Conservation (phyloP, 1,140 invertebrate species). For the Lerema accius region DNA sequence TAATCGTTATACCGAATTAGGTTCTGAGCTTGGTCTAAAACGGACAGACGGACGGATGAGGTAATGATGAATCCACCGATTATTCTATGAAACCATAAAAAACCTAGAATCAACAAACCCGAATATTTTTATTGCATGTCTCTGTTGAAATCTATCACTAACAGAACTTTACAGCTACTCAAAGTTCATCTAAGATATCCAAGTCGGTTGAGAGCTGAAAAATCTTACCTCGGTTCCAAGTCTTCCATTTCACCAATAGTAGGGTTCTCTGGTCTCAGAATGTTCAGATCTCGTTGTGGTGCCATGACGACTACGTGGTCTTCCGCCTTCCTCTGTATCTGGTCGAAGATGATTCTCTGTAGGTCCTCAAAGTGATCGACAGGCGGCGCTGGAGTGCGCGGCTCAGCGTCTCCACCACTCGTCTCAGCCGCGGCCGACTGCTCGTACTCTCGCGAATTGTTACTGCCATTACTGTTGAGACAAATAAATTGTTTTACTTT, state of each 20-base stretch:
- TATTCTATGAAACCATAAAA: too few species aligned
- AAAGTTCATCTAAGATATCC: too few species aligned
- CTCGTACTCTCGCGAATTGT: slow-evolving; percentile 70
- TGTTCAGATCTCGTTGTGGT: slow-evolving; percentile 80
- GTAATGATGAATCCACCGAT: too few species aligned
- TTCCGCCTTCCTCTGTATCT: slow-evolving; percentile 60
- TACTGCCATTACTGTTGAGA: slow-evolving; percentile 63
- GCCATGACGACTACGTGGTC: slow-evolving; percentile 83
- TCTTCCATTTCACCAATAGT: slow-evolving; percentile 86
- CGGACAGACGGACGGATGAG: too few species aligned
- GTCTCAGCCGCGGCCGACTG: slow-evolving; percentile 70
- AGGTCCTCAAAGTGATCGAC: slow-evolving; percentile 76
- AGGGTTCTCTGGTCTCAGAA: slow-evolving; percentile 83
- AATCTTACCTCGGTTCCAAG: slow-evolving; percentile 84
- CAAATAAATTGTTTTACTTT: slow-evolving; percentile 22
- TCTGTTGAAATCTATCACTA: too few species aligned
- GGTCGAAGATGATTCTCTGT: slow-evolving; percentile 62
- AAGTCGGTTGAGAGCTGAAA: background rate
- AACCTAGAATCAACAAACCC: too few species aligned
- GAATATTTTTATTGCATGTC: too few species aligned
- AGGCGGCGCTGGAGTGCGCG: slow-evolving; percentile 59
- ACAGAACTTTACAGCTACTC: too few species aligned
- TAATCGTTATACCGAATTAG: too few species aligned
- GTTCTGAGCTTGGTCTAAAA: too few species aligned
- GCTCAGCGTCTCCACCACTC: slow-evolving; percentile 60